Percentiles rank a stretch among this genome's conserved stretches.
Evolutionary conservation across 2,113 vertebrate genomes (phyloP).

Genomic region (Rhodinocichla rosea): DNA sequence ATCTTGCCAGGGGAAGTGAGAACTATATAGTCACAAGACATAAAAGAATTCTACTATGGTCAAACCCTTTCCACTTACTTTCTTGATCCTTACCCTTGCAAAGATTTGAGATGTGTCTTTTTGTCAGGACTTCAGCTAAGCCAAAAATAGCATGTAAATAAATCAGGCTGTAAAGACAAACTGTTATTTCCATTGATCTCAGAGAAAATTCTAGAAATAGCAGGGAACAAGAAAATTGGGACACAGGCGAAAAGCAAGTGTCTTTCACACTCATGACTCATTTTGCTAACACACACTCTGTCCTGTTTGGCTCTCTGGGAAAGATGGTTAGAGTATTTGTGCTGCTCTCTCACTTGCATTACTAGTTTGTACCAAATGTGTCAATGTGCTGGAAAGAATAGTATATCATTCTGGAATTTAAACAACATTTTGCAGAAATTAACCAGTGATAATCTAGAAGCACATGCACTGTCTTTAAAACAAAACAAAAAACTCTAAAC

Average conservation of each 20-base stretch:
- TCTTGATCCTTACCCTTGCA: neutral
- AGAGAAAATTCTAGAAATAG: conserved; percentile 1
- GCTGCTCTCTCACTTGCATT: neutral
- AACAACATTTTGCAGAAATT: neutral
- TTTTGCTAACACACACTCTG: accelerated
- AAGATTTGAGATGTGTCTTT: neutral
- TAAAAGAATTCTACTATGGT: neutral
- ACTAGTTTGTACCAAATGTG: neutral
- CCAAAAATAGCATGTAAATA: conserved; percentile 14
- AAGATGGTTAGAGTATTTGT: neutral
- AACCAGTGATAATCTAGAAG: neutral
- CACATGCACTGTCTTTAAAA: neutral
- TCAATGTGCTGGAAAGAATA: neutral
- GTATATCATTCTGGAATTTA: neutral
- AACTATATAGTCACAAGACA: neutral
- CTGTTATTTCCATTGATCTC: neutral
- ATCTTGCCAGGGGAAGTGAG: neutral
- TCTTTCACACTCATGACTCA: neutral
- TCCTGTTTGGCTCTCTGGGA: neutral
- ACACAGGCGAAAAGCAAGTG: neutral
- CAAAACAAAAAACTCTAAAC: neutral
- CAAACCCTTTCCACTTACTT: neutral
- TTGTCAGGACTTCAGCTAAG: neutral
- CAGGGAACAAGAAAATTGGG: neutral
- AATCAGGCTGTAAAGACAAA: neutral